These are phyloP conservation scores for Neomonachus schauinslandi DNA, from an alignment of 2,113 vertebrate genomes.

Conservation along the genomic window DNA sequence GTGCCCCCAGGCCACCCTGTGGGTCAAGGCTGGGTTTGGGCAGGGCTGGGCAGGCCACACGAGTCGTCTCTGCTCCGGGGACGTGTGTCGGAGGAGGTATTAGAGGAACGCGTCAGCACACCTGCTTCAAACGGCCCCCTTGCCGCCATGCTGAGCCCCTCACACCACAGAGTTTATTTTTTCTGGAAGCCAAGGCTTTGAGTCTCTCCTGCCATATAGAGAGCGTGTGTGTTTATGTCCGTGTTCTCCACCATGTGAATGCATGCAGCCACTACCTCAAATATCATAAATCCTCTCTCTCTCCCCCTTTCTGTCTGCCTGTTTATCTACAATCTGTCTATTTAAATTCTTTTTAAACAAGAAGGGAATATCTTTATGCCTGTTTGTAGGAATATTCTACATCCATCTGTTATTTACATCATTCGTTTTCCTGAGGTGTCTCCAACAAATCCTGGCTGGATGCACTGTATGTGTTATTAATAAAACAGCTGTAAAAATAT, in stretches of 20 bases:
- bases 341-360: slow-evolving; percentile 86
- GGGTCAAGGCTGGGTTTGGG: slow-evolving; percentile 23
- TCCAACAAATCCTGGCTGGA: slow-evolving; percentile 90
- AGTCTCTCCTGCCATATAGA: background rate
- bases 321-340: slow-evolving; percentile 87
- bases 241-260: slow-evolving; percentile 1
- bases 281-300: slow-evolving; percentile 74
- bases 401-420: slow-evolving; percentile 92
- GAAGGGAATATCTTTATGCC: slow-evolving; percentile 87
- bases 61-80: background rate
- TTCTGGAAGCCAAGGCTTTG: slow-evolving; percentile 57
- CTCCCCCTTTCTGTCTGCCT: slow-evolving; percentile 77
- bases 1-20: background rate
- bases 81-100: background rate
- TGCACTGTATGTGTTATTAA: slow-evolving; percentile 88
- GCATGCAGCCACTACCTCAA: slow-evolving; percentile 44
- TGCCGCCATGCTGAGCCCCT: background rate
- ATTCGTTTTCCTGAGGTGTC: slow-evolving; percentile 90
- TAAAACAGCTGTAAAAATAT: slow-evolving; percentile 94
- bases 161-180: background rate
- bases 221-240: slow-evolving; percentile 55
- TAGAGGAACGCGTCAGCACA: background rate
- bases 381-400: slow-evolving; percentile 87
- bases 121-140: slow-evolving; percentile 48
- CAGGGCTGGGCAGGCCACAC: background rate